phyloP scores from a whole-genome alignment of 2,888 invertebrate genomes.

The Xiphydria camelus region DNA sequence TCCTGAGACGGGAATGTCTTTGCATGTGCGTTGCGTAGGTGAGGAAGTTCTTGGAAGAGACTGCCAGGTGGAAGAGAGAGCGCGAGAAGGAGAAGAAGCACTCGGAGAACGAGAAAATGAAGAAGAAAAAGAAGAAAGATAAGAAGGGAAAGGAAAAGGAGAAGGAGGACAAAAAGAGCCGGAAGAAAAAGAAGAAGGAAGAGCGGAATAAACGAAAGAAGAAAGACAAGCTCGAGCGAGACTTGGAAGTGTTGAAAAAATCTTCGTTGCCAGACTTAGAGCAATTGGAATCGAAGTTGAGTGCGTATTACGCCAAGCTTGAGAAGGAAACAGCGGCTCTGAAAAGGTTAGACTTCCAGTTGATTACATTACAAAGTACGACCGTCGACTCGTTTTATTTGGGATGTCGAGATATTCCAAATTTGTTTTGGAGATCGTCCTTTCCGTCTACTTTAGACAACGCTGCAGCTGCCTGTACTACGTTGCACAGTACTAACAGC shows the following conservation, averaged over 20 bases:
- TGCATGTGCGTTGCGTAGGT: conserved; percentile 65
- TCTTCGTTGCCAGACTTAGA: conserved; percentile 73
- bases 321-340: conserved; percentile 66
- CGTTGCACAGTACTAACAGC: too few species aligned
- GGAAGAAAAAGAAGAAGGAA: conserved; percentile 67
- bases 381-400: too few species aligned
- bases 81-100: conserved; percentile 76
- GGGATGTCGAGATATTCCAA: too few species aligned
- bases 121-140: conserved; percentile 75
- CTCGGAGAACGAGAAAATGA: conserved; percentile 66
- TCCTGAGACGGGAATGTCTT: too few species aligned
- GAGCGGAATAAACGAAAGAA: conserved; percentile 63
- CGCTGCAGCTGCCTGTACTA: too few species aligned
- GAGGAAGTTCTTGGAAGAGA: conserved; percentile 82
- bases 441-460: too few species aligned
- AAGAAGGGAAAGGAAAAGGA: conserved; percentile 73
- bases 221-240: conserved; percentile 64
- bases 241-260: conserved; percentile 67
- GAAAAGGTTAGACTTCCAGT: conserved; percentile 59
- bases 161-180: conserved; percentile 63
- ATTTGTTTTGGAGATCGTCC: too few species aligned
- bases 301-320: conserved; percentile 77
- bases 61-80: conserved; percentile 76
- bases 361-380: too few species aligned
- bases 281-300: conserved; percentile 76